These are phyloP conservation scores for Acipenser oxyrinchus DNA, from an alignment of 2,797 vertebrate species.

Conservation along the genomic window DNA sequence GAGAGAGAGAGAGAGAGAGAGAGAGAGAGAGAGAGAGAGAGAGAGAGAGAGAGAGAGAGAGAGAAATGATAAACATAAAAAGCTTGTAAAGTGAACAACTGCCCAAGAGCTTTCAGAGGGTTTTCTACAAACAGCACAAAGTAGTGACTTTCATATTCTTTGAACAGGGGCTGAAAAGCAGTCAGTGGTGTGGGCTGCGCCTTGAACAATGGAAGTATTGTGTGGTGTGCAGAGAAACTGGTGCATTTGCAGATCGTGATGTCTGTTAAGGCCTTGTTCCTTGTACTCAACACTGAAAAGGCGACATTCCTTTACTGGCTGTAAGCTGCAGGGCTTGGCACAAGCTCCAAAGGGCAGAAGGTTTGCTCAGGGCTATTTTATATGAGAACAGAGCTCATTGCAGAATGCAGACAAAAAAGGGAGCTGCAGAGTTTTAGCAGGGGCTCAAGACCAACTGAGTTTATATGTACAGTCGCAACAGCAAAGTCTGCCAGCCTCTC, in stretches of 20 bases:
- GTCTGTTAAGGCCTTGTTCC: slow-evolving; percentile 49
- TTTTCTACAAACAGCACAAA: slow-evolving; percentile 21
- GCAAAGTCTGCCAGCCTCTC: no score
- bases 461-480: neutral
- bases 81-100: slow-evolving; percentile 19
- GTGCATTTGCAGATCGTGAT: slow-evolving; percentile 48
- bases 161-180: slow-evolving; percentile 27
- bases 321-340: slow-evolving; percentile 30
- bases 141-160: slow-evolving; percentile 26
- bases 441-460: neutral
- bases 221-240: slow-evolving; percentile 42
- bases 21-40: neutral
- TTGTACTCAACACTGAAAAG: slow-evolving; percentile 54
- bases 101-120: slow-evolving; percentile 22
- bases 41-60: neutral
- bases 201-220: slow-evolving; percentile 51
- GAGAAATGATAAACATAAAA: no score
- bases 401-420: neutral
- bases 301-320: slow-evolving; percentile 49
- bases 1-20: no score
- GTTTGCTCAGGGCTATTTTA: neutral
- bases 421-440: neutral
- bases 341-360: slow-evolving; percentile 18
- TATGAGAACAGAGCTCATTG: neutral
- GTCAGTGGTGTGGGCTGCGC: slow-evolving; percentile 23